Evolutionary conservation across 2,113 vertebrate genomes (phyloP).

Genomic region (Symphodus melops): DNA sequence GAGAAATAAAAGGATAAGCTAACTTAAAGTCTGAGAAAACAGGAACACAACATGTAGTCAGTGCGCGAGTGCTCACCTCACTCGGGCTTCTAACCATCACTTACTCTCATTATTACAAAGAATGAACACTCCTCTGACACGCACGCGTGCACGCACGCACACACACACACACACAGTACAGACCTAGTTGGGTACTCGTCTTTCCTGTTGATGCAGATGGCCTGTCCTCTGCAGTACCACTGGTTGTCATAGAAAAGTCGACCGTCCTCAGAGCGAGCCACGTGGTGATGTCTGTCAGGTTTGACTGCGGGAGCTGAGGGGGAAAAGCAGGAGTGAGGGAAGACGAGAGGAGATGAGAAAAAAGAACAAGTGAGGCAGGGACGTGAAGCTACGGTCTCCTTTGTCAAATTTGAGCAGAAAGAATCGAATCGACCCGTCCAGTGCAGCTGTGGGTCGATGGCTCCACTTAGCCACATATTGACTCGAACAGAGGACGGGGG

Average conservation of each 20-base stretch:
- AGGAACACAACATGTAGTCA: no score
- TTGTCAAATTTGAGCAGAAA: slow-evolving; percentile 11
- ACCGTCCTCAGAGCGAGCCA: slow-evolving; percentile 92
- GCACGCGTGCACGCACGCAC: no score
- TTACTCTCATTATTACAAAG: no score
- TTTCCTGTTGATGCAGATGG: slow-evolving; percentile 95
- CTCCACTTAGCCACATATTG: slow-evolving; percentile 45
- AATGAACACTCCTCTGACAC: no score
- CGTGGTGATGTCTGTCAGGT: slow-evolving; percentile 91
- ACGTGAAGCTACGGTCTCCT: slow-evolving; percentile 5
- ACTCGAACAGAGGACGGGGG: slow-evolving; percentile 43
- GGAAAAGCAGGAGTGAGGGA: no score
- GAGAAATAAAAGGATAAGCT: no score
- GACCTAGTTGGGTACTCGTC: slow-evolving; percentile 94
- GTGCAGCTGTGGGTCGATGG: slow-evolving; percentile 29
- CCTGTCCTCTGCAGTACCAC: slow-evolving; percentile 94
- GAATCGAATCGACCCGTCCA: slow-evolving; percentile 13
- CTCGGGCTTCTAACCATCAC: no score
- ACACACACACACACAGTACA: no score
- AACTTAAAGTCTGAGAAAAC: no score
- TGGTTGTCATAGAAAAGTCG: slow-evolving; percentile 94
- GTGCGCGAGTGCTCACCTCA: no score
- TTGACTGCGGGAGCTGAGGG: slow-evolving; percentile 87
- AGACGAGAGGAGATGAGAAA: not conserved
- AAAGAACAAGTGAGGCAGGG: not conserved